phyloP scores from a whole-genome alignment of 2,113 vertebrate species.

The Pteronura brasiliensis region DNA sequence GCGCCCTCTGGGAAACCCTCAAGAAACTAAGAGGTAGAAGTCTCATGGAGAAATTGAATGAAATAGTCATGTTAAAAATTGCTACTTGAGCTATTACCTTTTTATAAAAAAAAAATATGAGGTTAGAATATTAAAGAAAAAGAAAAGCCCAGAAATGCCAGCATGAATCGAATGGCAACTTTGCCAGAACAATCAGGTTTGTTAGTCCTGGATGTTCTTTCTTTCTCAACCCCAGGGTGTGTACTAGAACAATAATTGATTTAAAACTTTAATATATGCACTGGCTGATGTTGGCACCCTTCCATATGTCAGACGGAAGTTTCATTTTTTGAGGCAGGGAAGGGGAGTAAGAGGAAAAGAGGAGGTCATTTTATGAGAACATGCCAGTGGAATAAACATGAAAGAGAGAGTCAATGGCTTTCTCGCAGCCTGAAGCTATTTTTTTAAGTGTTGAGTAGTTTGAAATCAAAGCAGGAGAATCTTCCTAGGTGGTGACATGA shows the following conservation, averaged over 20 bases:
- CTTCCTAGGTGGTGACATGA: not conserved
- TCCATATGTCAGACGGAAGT: conserved; percentile 74
- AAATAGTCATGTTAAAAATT: conserved; percentile 59
- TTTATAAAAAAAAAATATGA: conserved; percentile 58
- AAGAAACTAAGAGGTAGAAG: conserved; percentile 29
- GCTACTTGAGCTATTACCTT: conserved; percentile 53
- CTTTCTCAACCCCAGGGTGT: conserved; percentile 81
- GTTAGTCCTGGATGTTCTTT: conserved; percentile 87
- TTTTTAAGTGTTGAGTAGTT: not conserved
- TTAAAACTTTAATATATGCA: conserved; percentile 82
- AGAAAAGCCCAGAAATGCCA: conserved; percentile 74
- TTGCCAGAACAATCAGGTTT: conserved; percentile 84
- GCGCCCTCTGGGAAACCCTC: not conserved
- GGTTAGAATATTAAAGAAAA: conserved; percentile 59
- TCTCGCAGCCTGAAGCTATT: not conserved
- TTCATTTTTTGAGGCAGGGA: conserved; percentile 49
- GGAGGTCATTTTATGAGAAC: conserved; percentile 64
- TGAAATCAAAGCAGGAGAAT: conserved; percentile 27
- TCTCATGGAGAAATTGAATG: conserved; percentile 66
- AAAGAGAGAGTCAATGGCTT: conserved; percentile 35
- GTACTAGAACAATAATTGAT: conserved; percentile 84
- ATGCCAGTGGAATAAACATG: conserved; percentile 34
- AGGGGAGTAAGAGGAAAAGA: conserved; percentile 39
- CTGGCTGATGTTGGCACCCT: conserved; percentile 72
- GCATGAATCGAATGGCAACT: conserved; percentile 62